A percentile compares a stretch with the other conserved stretches of the same genome.
Conservation (phyloP, 2,797 vertebrate species). For the Cyprinodon diabolis region DNA sequence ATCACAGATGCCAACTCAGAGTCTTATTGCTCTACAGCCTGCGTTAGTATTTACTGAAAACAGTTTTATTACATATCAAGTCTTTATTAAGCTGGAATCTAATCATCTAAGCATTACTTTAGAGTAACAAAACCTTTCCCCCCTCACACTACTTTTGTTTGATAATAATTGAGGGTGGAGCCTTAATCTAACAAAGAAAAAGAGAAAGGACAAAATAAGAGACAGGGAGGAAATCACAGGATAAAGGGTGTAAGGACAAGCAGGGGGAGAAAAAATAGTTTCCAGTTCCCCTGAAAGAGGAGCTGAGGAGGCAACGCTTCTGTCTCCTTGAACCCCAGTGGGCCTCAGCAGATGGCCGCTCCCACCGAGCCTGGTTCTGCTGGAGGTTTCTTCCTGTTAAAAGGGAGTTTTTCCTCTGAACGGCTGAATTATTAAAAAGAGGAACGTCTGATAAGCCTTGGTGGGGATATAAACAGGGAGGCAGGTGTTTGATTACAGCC, state of each 20-base stretch:
- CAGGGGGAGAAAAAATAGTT: slow-evolving; percentile 16
- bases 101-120: not conserved
- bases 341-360: no score
- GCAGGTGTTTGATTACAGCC: slow-evolving; percentile 65
- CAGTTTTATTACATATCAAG: not conserved
- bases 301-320: slow-evolving; percentile 38
- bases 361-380: no score
- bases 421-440: slow-evolving; percentile 66
- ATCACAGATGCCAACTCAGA: no score
- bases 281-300: slow-evolving; percentile 38
- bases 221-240: slow-evolving; percentile 5
- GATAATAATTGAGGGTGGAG: not conserved
- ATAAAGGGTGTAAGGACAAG: slow-evolving; percentile 9
- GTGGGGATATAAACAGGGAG: slow-evolving; percentile 19
- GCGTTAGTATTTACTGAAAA: not conserved
- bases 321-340: no score
- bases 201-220: not conserved
- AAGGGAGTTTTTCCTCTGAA: no score
- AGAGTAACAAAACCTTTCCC: slow-evolving; percentile 1
- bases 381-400: no score
- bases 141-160: slow-evolving; percentile 8
- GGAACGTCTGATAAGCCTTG: slow-evolving; percentile 18
- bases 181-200: slow-evolving; percentile 1
- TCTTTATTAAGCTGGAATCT: no score
- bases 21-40: not conserved